Conservation (phyloP, 1,140 invertebrate species). For the Nilaparvata lugens region DNA sequence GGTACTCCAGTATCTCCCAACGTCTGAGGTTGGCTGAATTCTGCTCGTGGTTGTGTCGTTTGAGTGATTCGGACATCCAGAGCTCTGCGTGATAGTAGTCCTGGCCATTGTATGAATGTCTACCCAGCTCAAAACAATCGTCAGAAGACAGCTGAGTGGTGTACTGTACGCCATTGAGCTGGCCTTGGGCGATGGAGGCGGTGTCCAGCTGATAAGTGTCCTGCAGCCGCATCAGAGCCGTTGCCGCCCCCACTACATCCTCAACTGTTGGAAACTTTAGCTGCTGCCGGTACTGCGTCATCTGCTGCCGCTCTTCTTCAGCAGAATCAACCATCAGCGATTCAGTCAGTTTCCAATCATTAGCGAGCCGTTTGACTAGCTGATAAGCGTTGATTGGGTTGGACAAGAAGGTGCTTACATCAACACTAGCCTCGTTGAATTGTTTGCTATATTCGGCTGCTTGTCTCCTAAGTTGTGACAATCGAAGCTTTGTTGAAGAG, state of each 20-base stretch:
- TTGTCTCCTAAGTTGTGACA: too few relatives aligned
- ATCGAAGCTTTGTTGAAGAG: too few relatives aligned
- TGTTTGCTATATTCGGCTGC: conserved; percentile 38
- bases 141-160: too few relatives aligned
- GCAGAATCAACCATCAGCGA: conserved; percentile 63
- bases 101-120: conserved; percentile 86
- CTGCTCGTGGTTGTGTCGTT: conserved; percentile 56
- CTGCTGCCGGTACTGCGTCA: too few relatives aligned
- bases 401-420: conserved; percentile 73
- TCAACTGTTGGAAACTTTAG: too few relatives aligned
- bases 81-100: conserved; percentile 90
- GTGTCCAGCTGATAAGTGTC: too few relatives aligned
- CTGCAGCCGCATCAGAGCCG: too few relatives aligned
- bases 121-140: conserved; percentile 94
- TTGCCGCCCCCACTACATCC: too few relatives aligned
- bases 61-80: conserved; percentile 91
- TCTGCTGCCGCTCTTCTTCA: too few relatives aligned
- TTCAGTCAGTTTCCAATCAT: conserved; percentile 78
- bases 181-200: too few relatives aligned
- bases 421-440: conserved; percentile 64
- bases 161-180: too few relatives aligned
- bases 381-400: conserved; percentile 97
- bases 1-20: conserved; percentile 88
- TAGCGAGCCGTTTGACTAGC: conserved; percentile 87
- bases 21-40: conserved; percentile 55